Evolutionary conservation across 2,797 vertebrate species (phyloP).

Genomic region (Thaleichthys pacificus): DNA sequence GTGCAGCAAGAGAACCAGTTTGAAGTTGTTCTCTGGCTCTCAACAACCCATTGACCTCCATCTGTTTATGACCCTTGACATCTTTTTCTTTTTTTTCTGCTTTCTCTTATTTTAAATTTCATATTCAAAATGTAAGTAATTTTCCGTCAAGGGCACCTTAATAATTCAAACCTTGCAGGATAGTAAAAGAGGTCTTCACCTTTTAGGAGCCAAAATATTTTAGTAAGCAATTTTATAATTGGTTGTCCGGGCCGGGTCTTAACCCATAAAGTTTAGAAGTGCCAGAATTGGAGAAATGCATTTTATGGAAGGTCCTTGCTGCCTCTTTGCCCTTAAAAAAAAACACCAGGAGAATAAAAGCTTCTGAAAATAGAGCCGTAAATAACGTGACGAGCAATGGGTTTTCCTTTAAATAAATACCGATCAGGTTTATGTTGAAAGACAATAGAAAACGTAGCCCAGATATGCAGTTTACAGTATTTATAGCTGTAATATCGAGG

Average conservation of each 20-base stretch:
- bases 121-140: slow-evolving; percentile 80
- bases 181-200: slow-evolving; percentile 69
- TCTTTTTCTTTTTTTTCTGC: slow-evolving; percentile 37
- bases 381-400: slow-evolving; percentile 99
- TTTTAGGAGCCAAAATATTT: slow-evolving; percentile 80
- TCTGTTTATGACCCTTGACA: slow-evolving; percentile 71
- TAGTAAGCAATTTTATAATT: slow-evolving; percentile 83
- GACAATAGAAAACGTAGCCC: slow-evolving; percentile 99
- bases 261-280: slow-evolving; percentile 79
- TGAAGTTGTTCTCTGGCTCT: slow-evolving; percentile 62
- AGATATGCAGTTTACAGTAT: slow-evolving; percentile 99
- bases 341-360: slow-evolving; percentile 75
- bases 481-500: slow-evolving; percentile 99
- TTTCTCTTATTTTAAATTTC: slow-evolving; percentile 44
- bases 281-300: slow-evolving; percentile 77
- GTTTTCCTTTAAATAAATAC: slow-evolving; percentile 99
- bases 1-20: slow-evolving; percentile 51
- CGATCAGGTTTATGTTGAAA: slow-evolving; percentile 99
- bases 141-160: slow-evolving; percentile 75
- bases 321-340: slow-evolving; percentile 72
- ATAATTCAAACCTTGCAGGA: slow-evolving; percentile 68
- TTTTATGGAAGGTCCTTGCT: slow-evolving; percentile 72
- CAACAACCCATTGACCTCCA: slow-evolving; percentile 75
- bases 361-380: slow-evolving; percentile 90
- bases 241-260: slow-evolving; percentile 72